Evolutionary conservation across 2,113 vertebrate genomes (phyloP).

Genomic region (Ceratotherium simum): DNA sequence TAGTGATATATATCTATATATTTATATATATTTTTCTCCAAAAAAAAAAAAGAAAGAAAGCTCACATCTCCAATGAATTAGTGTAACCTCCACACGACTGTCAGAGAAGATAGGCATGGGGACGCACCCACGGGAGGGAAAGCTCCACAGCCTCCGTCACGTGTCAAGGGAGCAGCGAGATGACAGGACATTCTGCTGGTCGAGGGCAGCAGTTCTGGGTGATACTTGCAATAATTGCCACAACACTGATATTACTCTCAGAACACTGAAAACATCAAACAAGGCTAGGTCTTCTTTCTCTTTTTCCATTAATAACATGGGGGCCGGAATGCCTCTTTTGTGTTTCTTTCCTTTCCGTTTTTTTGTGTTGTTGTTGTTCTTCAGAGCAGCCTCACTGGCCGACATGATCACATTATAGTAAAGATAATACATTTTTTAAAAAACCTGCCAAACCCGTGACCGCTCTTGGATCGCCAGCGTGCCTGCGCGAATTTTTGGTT

Average conservation of each 20-base stretch:
- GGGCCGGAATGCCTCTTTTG: constrained; percentile 61
- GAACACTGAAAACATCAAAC: constrained; percentile 76
- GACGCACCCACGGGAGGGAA: constrained; percentile 66
- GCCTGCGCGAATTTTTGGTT: constrained; percentile 87
- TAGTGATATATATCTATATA: constrained; percentile 81
- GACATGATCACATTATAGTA: constrained; percentile 57
- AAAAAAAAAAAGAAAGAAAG: constrained; percentile 52
- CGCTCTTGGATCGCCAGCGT: constrained; percentile 78
- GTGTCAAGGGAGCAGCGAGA: constrained; percentile 65
- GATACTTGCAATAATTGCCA: constrained; percentile 20
- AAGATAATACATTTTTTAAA: constrained; percentile 44
- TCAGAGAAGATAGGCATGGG: constrained; percentile 79
- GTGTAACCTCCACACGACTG: constrained; percentile 71
- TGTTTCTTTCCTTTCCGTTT: background rate
- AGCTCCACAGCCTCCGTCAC: constrained; percentile 38
- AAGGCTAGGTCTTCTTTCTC: constrained; percentile 2
- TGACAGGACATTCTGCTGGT: constrained; percentile 70
- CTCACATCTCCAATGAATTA: constrained; percentile 72
- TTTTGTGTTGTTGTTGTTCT: background rate
- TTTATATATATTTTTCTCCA: constrained; percentile 77
- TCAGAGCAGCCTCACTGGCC: constrained; percentile 73
- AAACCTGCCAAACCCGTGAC: constrained; percentile 66
- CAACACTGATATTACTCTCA: constrained; percentile 66
- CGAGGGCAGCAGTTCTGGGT: constrained; percentile 47
- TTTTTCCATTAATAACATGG: constrained; percentile 44